Evolutionary conservation across 1,140 invertebrate species (phyloP).

Genomic region (Arion vulgaris): DNA sequence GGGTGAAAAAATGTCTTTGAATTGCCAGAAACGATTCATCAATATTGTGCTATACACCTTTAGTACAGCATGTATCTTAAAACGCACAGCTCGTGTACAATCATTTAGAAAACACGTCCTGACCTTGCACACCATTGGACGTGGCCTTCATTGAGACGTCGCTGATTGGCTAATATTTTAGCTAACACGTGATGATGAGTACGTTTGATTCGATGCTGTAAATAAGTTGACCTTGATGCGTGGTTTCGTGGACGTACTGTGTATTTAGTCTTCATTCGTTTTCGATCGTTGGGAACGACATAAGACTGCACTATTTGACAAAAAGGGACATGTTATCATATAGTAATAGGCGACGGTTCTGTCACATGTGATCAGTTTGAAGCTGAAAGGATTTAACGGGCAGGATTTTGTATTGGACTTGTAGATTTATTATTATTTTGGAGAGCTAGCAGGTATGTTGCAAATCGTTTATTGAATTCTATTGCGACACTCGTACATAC

Average conservation of each 20-base stretch:
- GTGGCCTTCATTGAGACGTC: neutral
- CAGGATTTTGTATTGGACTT: neutral
- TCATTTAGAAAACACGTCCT: constrained; percentile 14
- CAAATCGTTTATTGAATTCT: too few species aligned
- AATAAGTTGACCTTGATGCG: constrained; percentile 3
- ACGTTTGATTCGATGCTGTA: constrained; percentile 1
- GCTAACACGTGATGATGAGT: neutral
- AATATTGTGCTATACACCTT: too few species aligned
- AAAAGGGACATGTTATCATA: neutral
- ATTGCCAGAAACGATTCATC: too few species aligned
- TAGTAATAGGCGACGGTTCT: neutral
- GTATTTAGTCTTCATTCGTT: neutral
- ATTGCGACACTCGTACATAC: too few species aligned
- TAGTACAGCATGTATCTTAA: too few species aligned
- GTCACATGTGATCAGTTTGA: neutral
- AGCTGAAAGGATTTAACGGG: neutral
- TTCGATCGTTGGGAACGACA: neutral
- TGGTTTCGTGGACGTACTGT: neutral
- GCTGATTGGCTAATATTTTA: neutral
- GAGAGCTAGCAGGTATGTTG: neutral
- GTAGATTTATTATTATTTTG: neutral
- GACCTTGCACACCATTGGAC: constrained; percentile 25
- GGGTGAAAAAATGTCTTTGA: too few species aligned
- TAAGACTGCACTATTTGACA: neutral
- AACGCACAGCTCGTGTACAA: neutral